Evolutionary conservation across 2,797 vertebrate species (phyloP).

Genomic region (Parauchenoglanis ngamensis): DNA sequence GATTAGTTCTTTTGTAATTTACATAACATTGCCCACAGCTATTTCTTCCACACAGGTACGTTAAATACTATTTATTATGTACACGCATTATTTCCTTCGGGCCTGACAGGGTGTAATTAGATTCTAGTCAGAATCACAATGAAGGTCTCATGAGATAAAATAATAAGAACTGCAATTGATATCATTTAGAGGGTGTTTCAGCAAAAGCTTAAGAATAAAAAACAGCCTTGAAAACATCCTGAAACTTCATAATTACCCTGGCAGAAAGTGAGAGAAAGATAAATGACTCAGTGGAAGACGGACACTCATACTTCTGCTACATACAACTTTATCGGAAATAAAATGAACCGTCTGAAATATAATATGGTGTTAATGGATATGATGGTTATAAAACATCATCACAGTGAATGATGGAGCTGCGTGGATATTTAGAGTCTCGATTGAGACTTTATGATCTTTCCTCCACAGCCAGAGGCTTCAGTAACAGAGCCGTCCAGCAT

Average conservation of each 20-base stretch:
- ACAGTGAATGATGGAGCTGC: constrained; percentile 5
- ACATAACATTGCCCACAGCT: neutral
- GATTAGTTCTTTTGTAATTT: neutral
- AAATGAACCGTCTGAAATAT: neutral
- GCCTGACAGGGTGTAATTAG: neutral
- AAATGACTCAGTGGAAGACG: neutral
- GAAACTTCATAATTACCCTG: neutral
- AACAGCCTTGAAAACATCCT: neutral
- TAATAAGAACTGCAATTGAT: neutral
- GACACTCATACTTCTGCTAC: neutral
- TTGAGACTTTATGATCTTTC: constrained; percentile 21
- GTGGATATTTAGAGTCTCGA: constrained; percentile 25
- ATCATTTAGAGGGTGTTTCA: neutral
- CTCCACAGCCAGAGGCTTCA: constrained; percentile 19
- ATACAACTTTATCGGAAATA: constrained; percentile 2
- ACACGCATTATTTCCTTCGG: constrained; percentile 28
- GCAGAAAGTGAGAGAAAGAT: neutral
- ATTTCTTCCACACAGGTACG: neutral
- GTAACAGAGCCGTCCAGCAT: constrained; percentile 25
- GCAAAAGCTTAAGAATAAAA: neutral
- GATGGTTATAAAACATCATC: neutral
- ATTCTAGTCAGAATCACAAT: neutral
- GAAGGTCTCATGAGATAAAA: neutral
- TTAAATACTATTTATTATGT: constrained; percentile 24
- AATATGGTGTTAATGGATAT: constrained; percentile 27